Evolutionary conservation across 2,797 vertebrate genomes (phyloP), one percentile per base, ranked within the genome.

Genomic region (Odontamblyopus lacepedii): DNA sequence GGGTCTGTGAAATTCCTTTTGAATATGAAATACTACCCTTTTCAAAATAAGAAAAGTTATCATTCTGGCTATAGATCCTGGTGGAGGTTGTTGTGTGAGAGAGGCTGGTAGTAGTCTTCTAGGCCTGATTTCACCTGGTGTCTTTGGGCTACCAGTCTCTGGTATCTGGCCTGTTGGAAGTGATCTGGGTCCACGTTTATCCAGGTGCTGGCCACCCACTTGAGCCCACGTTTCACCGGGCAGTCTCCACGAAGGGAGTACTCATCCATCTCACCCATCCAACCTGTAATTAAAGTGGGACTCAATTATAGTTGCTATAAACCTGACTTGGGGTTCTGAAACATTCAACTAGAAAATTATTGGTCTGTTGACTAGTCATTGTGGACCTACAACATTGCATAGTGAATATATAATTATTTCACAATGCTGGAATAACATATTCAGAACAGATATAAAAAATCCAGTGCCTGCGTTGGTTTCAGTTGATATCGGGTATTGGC

Each of bases 171-270:
- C 91, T 99, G 98, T 48, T 95, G 94, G 68, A 89, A 86, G 69
- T 93, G 90, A 83, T 97, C 96, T 41, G 97, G 97, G 82, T 99
- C 97, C 66, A 99, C 95, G 1, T 99, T 98, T 82, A 98, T 95
- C 97, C 98, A 99, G 90, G 96, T 97, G 91, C 95, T 96, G 80
- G 96, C 97, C 1, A 96, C 94, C 98, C 98, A 99, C 83, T 98
- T 98, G 29, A 95, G 93, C 65, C 96, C 97, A 0, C 86, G 93
- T 4, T 92, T 94, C 76, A 99, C 95, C 48, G 96, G 90, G 84
- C 98, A 99, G 82, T 97, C 96, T 0, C 98, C 97, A 0, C 97
- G 97, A 72, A 99, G 90, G 5, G 98, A 97, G 5, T 97, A 99
- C 89, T 99, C 97, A 0, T 99, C 98, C 72, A 97, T 83, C 79